Evolutionary conservation across 2,797 vertebrate species (phyloP).

Genomic region (Dendrocincla tyrannina): DNA sequence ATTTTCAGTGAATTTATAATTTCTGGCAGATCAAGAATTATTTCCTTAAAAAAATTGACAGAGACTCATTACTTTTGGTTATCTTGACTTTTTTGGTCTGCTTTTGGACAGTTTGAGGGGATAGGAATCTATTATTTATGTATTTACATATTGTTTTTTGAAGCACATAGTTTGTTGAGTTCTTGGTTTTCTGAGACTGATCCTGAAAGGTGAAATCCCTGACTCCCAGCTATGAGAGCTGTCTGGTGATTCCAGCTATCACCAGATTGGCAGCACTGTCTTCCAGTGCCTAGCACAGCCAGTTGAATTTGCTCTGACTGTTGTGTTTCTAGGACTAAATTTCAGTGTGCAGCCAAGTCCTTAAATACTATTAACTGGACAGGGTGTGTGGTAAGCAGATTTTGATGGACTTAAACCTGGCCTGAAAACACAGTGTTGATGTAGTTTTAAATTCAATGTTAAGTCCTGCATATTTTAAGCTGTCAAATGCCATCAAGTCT

Average conservation of each 20-base stretch:
- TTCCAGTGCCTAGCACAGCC: not conserved
- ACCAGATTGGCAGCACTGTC: not conserved
- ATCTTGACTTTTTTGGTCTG: not conserved
- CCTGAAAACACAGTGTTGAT: not conserved
- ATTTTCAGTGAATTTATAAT: not conserved
- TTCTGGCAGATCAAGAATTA: not conserved
- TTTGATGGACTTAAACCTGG: not conserved
- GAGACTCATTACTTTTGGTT: rapidly evolving
- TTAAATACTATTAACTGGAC: not conserved
- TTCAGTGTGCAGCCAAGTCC: not conserved
- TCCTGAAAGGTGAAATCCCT: not conserved
- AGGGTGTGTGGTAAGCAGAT: not conserved
- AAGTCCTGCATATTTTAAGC: not conserved
- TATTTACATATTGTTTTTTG: not conserved
- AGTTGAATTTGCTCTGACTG: not conserved
- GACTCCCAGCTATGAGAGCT: not conserved
- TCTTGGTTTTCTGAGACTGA: not conserved
- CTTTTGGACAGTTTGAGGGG: rapidly evolving
- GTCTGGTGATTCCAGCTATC: no score
- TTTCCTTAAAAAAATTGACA: not conserved
- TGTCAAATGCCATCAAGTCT: not conserved
- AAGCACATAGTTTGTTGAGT: not conserved
- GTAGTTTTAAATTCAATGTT: not conserved
- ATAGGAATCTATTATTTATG: not conserved
- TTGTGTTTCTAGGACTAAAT: not conserved